Evolutionary conservation across 2,797 vertebrate species (phyloP).

Genomic region (Phrynocephalus forsythii): DNA sequence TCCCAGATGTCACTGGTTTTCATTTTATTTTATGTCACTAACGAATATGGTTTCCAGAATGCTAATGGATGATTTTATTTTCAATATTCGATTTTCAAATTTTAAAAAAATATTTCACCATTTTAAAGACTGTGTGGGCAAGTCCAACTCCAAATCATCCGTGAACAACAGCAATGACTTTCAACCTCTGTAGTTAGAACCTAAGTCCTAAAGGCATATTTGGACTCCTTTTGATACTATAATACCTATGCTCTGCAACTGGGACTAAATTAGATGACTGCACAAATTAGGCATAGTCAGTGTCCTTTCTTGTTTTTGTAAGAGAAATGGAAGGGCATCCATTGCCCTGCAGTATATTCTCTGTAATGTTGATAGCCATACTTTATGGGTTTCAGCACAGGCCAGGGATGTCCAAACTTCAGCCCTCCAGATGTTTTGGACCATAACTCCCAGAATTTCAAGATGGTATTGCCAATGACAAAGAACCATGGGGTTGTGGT

Average conservation of each 20-base stretch:
- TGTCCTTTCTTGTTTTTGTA: background rate
- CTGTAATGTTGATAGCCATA: no score
- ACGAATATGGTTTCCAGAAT: background rate
- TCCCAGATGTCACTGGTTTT: slow-evolving; percentile 5
- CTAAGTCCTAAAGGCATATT: background rate
- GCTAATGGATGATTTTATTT: fast-evolving
- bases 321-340: background rate
- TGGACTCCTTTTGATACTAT: background rate
- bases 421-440: no score
- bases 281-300: background rate
- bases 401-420: no score
- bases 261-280: background rate
- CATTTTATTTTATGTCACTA: background rate
- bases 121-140: background rate
- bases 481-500: no score
- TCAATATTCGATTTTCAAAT: slow-evolving; percentile 8
- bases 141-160: background rate
- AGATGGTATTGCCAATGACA: no score
- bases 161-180: background rate
- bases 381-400: no score
- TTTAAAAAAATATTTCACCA: background rate
- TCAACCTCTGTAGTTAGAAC: background rate
- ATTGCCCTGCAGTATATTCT: no score
- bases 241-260: background rate
- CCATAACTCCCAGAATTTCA: no score